Evolutionary conservation across 2,888 invertebrate species (phyloP), one percentile per base, ranked within the genome.

Genomic region (Meliscaeva auricollis): DNA sequence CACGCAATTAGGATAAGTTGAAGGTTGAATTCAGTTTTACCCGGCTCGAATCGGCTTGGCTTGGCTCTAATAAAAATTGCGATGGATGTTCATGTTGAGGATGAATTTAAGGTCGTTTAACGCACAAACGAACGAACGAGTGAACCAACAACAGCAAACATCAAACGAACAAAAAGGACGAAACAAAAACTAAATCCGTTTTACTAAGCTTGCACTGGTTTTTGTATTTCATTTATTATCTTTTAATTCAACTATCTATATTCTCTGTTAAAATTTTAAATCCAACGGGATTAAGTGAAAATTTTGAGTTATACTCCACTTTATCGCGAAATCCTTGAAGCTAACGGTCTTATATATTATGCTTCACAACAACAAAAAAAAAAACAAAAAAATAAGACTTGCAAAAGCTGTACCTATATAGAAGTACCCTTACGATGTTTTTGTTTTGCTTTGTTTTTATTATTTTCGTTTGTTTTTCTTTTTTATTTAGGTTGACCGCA

Each of bases 1-100:
- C 78, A 78, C 78, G 78, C 82, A 82, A 82, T 77, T 82, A 77
- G 66, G 66, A 77, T 44, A 60, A 17, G 38, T 54, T 73, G 66
- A 77, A 82, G 66, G 52, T 52, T 60, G 66, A n/a, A 15, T 32
- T 32, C 52, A 48, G 20, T 60, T 60, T 35, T 60, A 35, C 41
- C 56, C 48, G 7, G 56, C 15, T 15, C 15, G n/a, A 13, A 11
- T 41, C n/a, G 11, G 41, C 35, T 41, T 41, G 13, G 41, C 41
- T 13, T 13, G 11, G 41, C 13, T 41, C 52, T 22, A 6, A 7
- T n/a, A 41, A 11, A 46, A 15, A 64, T 46, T 15, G 30, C 30
- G 54, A 54, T 54, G 54, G 32, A 32, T 30, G 64, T 26, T 26
- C 26, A 26, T 26, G 26, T 26, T 26, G 26, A 26, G 2, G 77